A percentile compares a stretch with the other conserved stretches of the same genome.
These are phyloP conservation scores for Parascotia fuliginaria DNA, from an alignment of 2,888 invertebrate species.

Conservation along the genomic window DNA sequence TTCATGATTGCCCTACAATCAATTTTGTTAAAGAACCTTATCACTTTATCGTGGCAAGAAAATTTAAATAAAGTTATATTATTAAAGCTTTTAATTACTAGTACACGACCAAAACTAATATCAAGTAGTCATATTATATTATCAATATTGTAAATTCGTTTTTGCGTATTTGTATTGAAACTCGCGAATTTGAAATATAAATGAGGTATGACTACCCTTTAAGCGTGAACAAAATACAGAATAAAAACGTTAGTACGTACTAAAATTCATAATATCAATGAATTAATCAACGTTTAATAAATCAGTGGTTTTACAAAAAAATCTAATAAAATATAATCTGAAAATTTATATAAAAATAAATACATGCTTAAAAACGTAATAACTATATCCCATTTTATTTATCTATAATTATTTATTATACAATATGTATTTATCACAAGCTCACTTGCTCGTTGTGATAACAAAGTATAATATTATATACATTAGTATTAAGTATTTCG, in stretches of 20 bases:
- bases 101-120: not conserved
- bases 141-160: too few relatives aligned
- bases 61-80: conserved; percentile 29
- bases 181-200: too few relatives aligned
- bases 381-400: not conserved
- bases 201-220: too few relatives aligned
- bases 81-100: conserved; percentile 38
- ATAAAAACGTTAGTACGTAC: too few relatives aligned
- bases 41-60: conserved; percentile 38
- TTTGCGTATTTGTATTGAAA: too few relatives aligned
- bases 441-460: not conserved
- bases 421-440: not conserved
- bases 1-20: not conserved
- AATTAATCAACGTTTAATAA: too few relatives aligned
- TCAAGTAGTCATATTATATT: not conserved
- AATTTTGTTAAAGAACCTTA: conserved; percentile 8
- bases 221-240: too few relatives aligned
- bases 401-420: not conserved
- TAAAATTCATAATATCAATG: too few relatives aligned
- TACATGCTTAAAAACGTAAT: not conserved
- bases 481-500: conserved; percentile 31
- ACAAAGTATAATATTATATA: conserved; percentile 11
- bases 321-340: not conserved
- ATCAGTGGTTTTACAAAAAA: too few relatives aligned
- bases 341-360: conserved; percentile 1